phyloP scores from a whole-genome alignment of 2,797 vertebrate species.

The Myotis findleyi region DNA sequence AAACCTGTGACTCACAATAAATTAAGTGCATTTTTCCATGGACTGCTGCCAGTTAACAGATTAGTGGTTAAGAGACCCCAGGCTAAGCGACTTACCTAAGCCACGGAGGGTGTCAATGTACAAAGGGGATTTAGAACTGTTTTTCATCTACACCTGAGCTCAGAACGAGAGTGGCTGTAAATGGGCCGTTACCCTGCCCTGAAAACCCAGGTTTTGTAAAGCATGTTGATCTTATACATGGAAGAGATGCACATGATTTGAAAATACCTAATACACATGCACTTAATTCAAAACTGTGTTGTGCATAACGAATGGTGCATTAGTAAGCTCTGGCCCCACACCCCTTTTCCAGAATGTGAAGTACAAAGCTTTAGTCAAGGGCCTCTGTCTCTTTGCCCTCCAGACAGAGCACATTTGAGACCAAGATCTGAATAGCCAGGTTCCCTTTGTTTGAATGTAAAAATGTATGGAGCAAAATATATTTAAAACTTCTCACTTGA shows the following conservation, averaged over 20 bases:
- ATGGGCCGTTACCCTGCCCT: not conserved
- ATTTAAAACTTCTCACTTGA: slow-evolving; percentile 33
- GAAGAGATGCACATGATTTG: slow-evolving; percentile 48
- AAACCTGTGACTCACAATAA: slow-evolving; percentile 80
- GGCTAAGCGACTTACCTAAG: slow-evolving; percentile 70
- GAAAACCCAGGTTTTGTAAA: slow-evolving; percentile 55
- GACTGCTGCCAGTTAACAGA: slow-evolving; percentile 76
- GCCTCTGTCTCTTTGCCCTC: not conserved
- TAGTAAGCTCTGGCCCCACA: slow-evolving; percentile 1
- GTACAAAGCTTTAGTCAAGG: slow-evolving; percentile 59
- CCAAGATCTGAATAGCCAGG: not conserved
- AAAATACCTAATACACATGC: slow-evolving; percentile 53
- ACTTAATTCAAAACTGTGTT: slow-evolving; percentile 73
- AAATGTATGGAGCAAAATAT: not conserved
- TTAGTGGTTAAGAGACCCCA: slow-evolving; percentile 64
- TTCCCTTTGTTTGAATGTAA: slow-evolving; percentile 56
- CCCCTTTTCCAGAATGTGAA: not conserved
- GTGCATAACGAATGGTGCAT: slow-evolving; percentile 71
- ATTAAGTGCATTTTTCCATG: slow-evolving; percentile 76
- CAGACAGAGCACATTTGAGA: slow-evolving; percentile 65
- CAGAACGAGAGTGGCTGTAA: slow-evolving; percentile 56
- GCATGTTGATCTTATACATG: slow-evolving; percentile 58
- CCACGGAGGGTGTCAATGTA: slow-evolving; percentile 62
- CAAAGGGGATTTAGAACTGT: slow-evolving; percentile 70
- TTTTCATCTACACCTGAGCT: slow-evolving; percentile 80